Conservation (phyloP, 2,888 invertebrate species). For the Carabus problematicus region DNA sequence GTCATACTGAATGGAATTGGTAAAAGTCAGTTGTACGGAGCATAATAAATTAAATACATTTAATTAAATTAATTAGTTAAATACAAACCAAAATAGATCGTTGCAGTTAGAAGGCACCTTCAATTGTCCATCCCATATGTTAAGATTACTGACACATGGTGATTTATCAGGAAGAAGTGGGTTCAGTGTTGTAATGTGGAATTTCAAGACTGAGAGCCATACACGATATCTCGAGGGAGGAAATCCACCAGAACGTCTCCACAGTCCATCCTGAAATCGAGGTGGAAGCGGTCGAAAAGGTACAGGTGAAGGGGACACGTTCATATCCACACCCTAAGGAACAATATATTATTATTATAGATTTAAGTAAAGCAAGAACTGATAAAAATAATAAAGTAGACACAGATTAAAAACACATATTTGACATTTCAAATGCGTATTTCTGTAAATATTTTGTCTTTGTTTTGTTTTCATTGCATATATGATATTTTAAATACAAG, state of each 20-base stretch:
- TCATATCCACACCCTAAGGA: constrained; percentile 66
- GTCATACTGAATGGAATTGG: too few relatives aligned
- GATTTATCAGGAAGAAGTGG: constrained; percentile 74
- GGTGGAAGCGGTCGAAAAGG: constrained; percentile 66
- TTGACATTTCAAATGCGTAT: constrained; percentile 29
- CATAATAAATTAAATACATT: too few relatives aligned
- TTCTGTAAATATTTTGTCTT: too few relatives aligned
- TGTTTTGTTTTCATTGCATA: too few relatives aligned
- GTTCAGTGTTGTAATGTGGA: constrained; percentile 72
- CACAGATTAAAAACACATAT: constrained; percentile 6
- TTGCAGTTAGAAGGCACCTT: constrained; percentile 79
- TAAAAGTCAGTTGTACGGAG: too few relatives aligned
- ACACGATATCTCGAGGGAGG: constrained; percentile 77
- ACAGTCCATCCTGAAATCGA: constrained; percentile 60
- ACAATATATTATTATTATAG: constrained; percentile 4
- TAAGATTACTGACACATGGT: constrained; percentile 82
- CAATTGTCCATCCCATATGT: constrained; percentile 87
- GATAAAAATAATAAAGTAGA: too few relatives aligned
- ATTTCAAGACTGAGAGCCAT: constrained; percentile 87
- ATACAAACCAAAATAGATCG: constrained; percentile 79
- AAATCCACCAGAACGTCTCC: constrained; percentile 63
- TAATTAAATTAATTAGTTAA: too few relatives aligned
- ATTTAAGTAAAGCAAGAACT: background rate
- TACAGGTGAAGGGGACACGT: constrained; percentile 60
- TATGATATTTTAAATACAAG: too few relatives aligned